Conservation (phyloP, 2,888 invertebrate species). For the Synanthedon tipuliformis region DNA sequence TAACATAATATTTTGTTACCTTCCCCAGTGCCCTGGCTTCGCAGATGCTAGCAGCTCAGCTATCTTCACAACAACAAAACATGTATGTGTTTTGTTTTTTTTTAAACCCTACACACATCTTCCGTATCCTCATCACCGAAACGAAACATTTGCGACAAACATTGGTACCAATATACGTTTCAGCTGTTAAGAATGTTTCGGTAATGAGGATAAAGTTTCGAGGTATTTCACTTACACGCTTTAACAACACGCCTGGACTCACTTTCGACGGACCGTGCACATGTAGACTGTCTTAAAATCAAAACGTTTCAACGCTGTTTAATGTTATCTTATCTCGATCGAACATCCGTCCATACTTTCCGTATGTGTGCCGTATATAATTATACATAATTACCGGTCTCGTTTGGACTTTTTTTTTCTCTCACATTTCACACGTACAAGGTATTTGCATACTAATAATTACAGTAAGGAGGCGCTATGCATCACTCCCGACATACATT, state of each 20-base stretch:
- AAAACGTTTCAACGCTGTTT: slow-evolving; percentile 68
- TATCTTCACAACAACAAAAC: slow-evolving; percentile 92
- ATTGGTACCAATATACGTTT: neutral
- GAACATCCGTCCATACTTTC: slow-evolving; percentile 57
- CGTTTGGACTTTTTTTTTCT: slow-evolving; percentile 56
- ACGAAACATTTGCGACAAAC: neutral
- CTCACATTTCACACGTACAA: slow-evolving; percentile 66
- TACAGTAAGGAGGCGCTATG: slow-evolving; percentile 54
- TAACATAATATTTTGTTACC: slow-evolving; percentile 64
- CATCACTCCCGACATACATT: slow-evolving; percentile 56
- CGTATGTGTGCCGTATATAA: slow-evolving; percentile 62
- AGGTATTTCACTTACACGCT: slow-evolving; percentile 50
- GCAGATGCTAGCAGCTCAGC: slow-evolving; percentile 95
- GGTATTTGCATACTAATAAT: slow-evolving; percentile 66
- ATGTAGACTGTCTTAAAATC: slow-evolving; percentile 63
- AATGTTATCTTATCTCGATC: slow-evolving; percentile 63
- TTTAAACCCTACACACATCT: slow-evolving; percentile 30
- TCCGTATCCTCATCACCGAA: slow-evolving; percentile 21
- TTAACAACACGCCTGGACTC: slow-evolving; percentile 61
- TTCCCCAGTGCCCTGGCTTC: slow-evolving; percentile 96
- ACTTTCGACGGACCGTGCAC: slow-evolving; percentile 42
- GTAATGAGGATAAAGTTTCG: slow-evolving; percentile 44
- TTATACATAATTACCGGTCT: slow-evolving; percentile 61
- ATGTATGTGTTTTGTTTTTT: slow-evolving; percentile 82
- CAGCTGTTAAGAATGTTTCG: neutral